phyloP scores from a whole-genome alignment of 2,797 vertebrate genomes.

The Sebastolobus altivelis region DNA sequence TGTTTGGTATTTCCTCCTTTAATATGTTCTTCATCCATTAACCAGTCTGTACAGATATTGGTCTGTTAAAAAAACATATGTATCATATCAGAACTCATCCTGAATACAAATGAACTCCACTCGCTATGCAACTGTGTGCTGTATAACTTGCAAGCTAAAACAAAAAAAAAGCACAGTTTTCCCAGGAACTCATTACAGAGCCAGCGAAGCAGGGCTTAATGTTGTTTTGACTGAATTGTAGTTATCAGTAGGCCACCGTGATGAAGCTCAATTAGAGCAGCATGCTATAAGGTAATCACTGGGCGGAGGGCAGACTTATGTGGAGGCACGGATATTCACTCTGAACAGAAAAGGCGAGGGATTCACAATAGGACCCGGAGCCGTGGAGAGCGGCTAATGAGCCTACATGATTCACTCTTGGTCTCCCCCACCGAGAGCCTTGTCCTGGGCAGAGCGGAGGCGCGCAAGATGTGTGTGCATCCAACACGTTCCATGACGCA shows the following conservation, averaged over 20 bases:
- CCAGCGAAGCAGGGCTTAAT: conserved; percentile 56
- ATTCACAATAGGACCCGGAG: conserved; percentile 76
- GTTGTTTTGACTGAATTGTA: conserved; percentile 75
- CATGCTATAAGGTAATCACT: conserved; percentile 73
- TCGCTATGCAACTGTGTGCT: conserved; percentile 1
- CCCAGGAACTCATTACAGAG: conserved; percentile 62
- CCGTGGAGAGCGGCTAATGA: conserved; percentile 79
- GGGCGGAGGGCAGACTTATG: conserved; percentile 64
- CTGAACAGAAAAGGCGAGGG: conserved; percentile 51
- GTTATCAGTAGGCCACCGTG: conserved; percentile 71
- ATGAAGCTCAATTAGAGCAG: conserved; percentile 79
- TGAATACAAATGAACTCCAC: conserved; percentile 56
- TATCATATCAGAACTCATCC: conserved; percentile 33
- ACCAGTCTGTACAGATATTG: conserved; percentile 27
- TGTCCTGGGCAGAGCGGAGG: conserved; percentile 71
- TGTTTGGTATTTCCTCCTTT: conserved; percentile 41
- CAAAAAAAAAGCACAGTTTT: conserved; percentile 25
- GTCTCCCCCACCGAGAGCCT: conserved; percentile 75
- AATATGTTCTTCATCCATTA: conserved; percentile 35
- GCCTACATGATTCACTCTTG: conserved; percentile 79
- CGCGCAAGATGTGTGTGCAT: conserved; percentile 53
- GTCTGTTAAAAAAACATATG: neutral
- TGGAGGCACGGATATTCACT: conserved; percentile 61
- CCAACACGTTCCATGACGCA: conserved; percentile 62
- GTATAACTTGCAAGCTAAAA: conserved; percentile 45